A percentile compares a stretch with the other conserved stretches of the same genome.
Evolutionary conservation across 2,797 vertebrate genomes (phyloP).

Genomic region (Dallia pectoralis): DNA sequence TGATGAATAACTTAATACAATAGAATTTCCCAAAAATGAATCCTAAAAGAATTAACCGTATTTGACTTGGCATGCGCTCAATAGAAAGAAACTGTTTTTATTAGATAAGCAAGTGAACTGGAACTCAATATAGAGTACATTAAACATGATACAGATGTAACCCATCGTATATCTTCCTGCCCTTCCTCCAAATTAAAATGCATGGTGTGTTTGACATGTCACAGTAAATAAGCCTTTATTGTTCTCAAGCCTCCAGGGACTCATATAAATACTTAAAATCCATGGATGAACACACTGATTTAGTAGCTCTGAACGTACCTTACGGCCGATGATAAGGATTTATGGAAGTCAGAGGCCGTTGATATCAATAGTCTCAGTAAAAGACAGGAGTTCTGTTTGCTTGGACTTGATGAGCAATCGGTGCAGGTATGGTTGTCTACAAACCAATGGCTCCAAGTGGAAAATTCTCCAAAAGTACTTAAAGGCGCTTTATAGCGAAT

Average conservation of each 20-base stretch:
- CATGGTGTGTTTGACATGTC: slow-evolving; percentile 61
- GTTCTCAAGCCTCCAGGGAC: slow-evolving; percentile 56
- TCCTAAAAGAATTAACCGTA: no score
- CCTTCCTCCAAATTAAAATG: slow-evolving; percentile 63
- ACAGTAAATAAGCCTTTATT: slow-evolving; percentile 72
- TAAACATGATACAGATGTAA: slow-evolving; percentile 68
- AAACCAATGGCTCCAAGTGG: not conserved
- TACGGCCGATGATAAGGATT: slow-evolving; percentile 42
- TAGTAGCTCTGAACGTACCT: slow-evolving; percentile 54
- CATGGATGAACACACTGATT: slow-evolving; percentile 64
- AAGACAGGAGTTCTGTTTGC: slow-evolving; percentile 42
- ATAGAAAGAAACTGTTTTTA: slow-evolving; percentile 22
- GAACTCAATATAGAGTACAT: slow-evolving; percentile 61
- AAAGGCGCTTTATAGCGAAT: not conserved
- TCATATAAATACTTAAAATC: slow-evolving; percentile 71
- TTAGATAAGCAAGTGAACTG: slow-evolving; percentile 53
- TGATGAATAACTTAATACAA: slow-evolving; percentile 25
- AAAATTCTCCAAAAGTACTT: not conserved
- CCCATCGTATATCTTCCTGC: slow-evolving; percentile 61
- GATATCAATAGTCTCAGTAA: slow-evolving; percentile 54
- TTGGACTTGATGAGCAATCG: slow-evolving; percentile 13
- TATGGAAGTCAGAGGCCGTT: slow-evolving; percentile 50
- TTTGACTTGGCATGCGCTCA: not conserved
- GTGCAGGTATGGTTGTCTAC: not conserved
- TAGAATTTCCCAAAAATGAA: slow-evolving; percentile 24